Evolutionary conservation across 2,797 vertebrate species (phyloP).

Genomic region (Enteromius paludinosus): DNA sequence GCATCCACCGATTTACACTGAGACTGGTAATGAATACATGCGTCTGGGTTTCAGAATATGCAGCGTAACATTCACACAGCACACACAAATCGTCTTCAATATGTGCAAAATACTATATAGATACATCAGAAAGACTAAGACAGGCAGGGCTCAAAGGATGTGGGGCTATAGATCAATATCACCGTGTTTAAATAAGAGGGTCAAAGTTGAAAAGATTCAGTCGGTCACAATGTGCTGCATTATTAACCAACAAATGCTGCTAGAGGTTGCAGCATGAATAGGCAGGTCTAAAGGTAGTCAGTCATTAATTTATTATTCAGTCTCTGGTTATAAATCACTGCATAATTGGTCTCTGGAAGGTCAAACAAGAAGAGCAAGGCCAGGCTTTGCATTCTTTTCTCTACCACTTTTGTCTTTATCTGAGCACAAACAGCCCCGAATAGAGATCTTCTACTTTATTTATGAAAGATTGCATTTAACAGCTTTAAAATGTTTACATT

Average conservation of each 20-base stretch:
- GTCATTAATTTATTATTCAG: slow-evolving; percentile 21
- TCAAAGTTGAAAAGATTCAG: slow-evolving; percentile 18
- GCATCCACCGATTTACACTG: neutral
- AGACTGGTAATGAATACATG: slow-evolving; percentile 10
- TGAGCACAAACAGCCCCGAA: neutral
- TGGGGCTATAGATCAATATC: neutral
- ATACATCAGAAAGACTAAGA: neutral
- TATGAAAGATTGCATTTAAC: neutral
- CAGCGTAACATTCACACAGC: neutral
- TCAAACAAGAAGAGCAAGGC: slow-evolving; percentile 23
- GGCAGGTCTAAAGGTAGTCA: slow-evolving; percentile 23
- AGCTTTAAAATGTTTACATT: neutral
- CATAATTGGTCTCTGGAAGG: slow-evolving; percentile 24
- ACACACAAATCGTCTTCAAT: slow-evolving; percentile 4
- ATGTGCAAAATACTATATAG: neutral
- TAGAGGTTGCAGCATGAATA: slow-evolving; percentile 20
- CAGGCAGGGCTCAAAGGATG: neutral
- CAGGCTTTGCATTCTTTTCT: slow-evolving; percentile 6
- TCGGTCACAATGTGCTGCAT: neutral
- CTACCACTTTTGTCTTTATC: neutral
- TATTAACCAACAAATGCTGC: slow-evolving; percentile 17
- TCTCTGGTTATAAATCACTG: slow-evolving; percentile 22
- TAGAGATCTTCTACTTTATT: neutral
- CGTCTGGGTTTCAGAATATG: neutral
- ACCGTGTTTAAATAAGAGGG: neutral